Conservation (phyloP, 2,113 vertebrate species). For the Colaptes auratus region DNA sequence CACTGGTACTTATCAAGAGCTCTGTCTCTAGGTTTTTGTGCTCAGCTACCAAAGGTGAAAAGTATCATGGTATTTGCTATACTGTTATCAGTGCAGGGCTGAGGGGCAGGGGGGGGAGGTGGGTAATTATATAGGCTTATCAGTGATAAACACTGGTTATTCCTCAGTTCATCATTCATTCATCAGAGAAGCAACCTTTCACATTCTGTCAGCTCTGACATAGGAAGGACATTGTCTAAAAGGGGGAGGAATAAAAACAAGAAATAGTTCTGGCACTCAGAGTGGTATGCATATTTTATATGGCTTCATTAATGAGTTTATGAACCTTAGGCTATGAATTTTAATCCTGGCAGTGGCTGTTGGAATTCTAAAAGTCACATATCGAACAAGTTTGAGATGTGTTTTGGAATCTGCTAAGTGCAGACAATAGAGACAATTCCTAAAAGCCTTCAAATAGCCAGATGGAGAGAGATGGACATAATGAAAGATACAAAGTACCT, state of each 20-base stretch:
- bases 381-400: not conserved
- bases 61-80: not conserved
- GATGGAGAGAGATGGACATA: not conserved
- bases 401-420: not conserved
- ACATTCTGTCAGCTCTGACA: not conserved
- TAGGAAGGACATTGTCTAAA: constrained; percentile 25
- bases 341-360: not conserved
- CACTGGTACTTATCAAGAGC: not conserved
- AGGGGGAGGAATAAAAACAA: not conserved
- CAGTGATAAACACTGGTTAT: constrained; percentile 31
- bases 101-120: not conserved
- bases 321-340: constrained; percentile 30
- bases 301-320: constrained; percentile 39
- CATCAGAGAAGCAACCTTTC: not conserved
- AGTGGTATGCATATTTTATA: not conserved
- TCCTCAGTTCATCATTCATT: not conserved
- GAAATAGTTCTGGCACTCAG: not conserved
- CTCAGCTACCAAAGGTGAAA: not conserved
- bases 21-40: not conserved
- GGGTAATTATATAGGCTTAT: constrained; percentile 18
- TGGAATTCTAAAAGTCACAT: not conserved
- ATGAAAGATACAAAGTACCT: not conserved
- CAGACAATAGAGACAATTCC: not conserved
- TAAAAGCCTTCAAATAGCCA: constrained; percentile 16
- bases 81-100: not conserved